These are phyloP conservation scores for Pelosia muscerda DNA, from an alignment of 2,888 invertebrate genomes.

Conservation along the genomic window DNA sequence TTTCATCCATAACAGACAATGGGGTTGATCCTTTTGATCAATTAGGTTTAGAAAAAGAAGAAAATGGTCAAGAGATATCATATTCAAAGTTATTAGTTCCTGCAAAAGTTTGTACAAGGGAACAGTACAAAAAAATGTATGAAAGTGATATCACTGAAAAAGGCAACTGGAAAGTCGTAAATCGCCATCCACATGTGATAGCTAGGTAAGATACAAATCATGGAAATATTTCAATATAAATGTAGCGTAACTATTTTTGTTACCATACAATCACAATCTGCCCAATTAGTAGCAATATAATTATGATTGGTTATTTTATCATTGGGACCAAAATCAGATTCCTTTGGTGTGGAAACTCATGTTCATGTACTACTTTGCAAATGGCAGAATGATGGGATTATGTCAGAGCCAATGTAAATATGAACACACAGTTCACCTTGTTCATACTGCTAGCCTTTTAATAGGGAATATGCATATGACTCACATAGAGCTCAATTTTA, in stretches of 20 bases:
- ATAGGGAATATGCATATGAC: too few species aligned
- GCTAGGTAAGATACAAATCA: slow-evolving; percentile 78
- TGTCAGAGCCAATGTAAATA: too few species aligned
- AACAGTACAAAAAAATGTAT: slow-evolving; percentile 82
- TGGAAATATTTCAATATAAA: neutral
- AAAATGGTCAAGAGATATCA: slow-evolving; percentile 96
- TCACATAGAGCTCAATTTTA: too few species aligned
- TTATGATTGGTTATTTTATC: too few species aligned
- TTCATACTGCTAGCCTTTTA: too few species aligned
- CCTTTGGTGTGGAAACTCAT: too few species aligned
- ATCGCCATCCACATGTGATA: slow-evolving; percentile 85
- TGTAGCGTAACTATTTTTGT: neutral
- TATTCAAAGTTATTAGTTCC: slow-evolving; percentile 95
- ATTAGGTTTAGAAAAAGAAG: slow-evolving; percentile 92
- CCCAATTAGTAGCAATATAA: too few species aligned
- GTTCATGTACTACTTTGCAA: too few species aligned
- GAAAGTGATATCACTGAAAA: slow-evolving; percentile 81
- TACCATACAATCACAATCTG: neutral
- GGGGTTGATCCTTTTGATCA: slow-evolving; percentile 94
- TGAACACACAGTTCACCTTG: too few species aligned
- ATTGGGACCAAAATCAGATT: too few species aligned
- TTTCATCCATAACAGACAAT: slow-evolving; percentile 94
- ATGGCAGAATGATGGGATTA: too few species aligned
- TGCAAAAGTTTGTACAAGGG: slow-evolving; percentile 85
- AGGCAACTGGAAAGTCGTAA: slow-evolving; percentile 74